Percentiles rank a stretch among this genome's conserved stretches.
Evolutionary conservation across 1,140 invertebrate genomes (phyloP).

Genomic region (Heliconius melpomene): DNA sequence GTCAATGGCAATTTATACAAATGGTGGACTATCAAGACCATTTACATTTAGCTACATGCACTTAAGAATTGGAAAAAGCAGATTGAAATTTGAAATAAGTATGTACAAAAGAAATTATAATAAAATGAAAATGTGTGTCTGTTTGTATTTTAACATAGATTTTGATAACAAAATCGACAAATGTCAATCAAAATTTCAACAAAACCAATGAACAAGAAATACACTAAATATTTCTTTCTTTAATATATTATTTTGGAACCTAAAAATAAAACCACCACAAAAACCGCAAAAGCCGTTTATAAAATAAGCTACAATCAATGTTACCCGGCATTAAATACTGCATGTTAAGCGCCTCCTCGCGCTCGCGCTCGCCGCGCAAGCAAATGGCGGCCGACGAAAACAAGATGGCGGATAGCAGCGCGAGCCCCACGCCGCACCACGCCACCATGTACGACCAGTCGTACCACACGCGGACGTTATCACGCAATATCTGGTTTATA

Average conservation of each 20-base stretch:
- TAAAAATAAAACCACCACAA: constrained; percentile 11
- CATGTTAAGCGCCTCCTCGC: constrained; percentile 97
- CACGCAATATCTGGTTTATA: constrained; percentile 90
- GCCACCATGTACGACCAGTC: constrained; percentile 98
- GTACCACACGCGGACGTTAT: constrained; percentile 92
- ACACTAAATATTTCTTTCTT: too few species aligned
- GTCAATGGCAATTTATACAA: background rate
- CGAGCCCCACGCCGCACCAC: constrained; percentile 95
- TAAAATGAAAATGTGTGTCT: background rate
- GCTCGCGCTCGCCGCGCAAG: constrained; percentile 93
- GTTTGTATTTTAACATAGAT: background rate
- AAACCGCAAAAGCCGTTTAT: constrained; percentile 16
- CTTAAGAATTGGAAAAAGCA: constrained; percentile 30
- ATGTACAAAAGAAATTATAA: constrained; percentile 37
- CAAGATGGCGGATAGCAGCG: constrained; percentile 93
- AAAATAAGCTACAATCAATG: constrained; percentile 12
- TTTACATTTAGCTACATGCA: constrained; percentile 36
- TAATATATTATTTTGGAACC: background rate
- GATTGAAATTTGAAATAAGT: constrained; percentile 31
- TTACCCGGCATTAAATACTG: constrained; percentile 98
- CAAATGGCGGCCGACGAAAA: constrained; percentile 96
- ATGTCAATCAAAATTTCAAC: background rate
- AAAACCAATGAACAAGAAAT: background rate
- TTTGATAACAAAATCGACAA: background rate
- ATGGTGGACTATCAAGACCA: background rate